These are phyloP conservation scores for Tuberolachnus salignus DNA, from an alignment of 2,888 invertebrate species.

Conservation along the genomic window DNA sequence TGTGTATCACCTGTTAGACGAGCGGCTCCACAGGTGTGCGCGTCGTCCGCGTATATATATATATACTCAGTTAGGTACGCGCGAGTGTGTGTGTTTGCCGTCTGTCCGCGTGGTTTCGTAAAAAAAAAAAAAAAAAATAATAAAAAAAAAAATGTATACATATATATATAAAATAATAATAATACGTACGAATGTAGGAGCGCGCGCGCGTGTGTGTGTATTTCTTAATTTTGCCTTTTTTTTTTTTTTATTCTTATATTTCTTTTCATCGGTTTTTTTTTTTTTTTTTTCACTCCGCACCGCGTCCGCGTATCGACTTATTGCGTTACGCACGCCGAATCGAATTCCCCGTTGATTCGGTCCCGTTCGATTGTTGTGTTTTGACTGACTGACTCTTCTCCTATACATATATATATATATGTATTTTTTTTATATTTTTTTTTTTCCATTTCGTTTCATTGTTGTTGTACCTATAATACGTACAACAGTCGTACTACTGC, in stretches of 20 bases:
- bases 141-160: slow-evolving; percentile 25
- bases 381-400: slow-evolving; percentile 11
- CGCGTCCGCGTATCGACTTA: not conserved
- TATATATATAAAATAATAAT: slow-evolving; percentile 29
- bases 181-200: slow-evolving; percentile 6
- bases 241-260: not conserved
- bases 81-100: slow-evolving; percentile 35
- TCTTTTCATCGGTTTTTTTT: slow-evolving; percentile 12
- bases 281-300: not conserved
- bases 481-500: not conserved
- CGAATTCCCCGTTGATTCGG: slow-evolving; percentile 51
- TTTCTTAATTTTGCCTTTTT: slow-evolving; percentile 46
- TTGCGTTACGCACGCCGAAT: slow-evolving; percentile 48
- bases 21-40: slow-evolving; percentile 50
- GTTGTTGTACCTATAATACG: not conserved
- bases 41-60: not conserved
- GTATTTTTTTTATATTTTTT: not conserved
- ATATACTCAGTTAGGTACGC: not conserved
- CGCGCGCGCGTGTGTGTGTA: not conserved
- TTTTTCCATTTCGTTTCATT: not conserved
- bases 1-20: slow-evolving; percentile 55
- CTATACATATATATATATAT: not conserved
- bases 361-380: slow-evolving; percentile 47
- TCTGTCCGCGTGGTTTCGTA: slow-evolving; percentile 43
- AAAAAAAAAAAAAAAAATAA: slow-evolving; percentile 1